phyloP scores from a whole-genome alignment of 2,113 vertebrate genomes.

The Sinocyclocheilus anophthalmus region DNA sequence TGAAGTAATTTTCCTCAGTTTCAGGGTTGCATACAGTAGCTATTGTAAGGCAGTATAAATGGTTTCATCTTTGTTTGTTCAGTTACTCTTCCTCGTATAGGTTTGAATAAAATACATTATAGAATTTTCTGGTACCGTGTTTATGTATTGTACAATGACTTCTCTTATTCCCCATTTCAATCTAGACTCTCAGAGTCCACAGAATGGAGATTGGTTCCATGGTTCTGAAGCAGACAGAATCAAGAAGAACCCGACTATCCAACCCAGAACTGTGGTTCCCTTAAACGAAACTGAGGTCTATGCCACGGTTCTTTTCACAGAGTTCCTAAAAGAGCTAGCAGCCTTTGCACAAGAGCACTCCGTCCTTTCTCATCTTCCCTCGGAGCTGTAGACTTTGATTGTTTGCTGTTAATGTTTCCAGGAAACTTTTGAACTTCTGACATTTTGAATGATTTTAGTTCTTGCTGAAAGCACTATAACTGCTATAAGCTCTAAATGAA shows the following conservation, averaged over 20 bases:
- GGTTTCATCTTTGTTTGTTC: too few species aligned
- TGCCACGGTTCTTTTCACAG: slow-evolving; percentile 89
- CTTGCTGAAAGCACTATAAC: slow-evolving; percentile 4
- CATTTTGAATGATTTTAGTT: background rate
- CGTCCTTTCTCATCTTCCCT: slow-evolving; percentile 83
- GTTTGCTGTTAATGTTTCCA: background rate
- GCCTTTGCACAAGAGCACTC: slow-evolving; percentile 95
- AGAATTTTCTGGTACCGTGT: too few species aligned
- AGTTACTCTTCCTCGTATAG: too few species aligned
- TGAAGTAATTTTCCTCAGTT: too few species aligned
- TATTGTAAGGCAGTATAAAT: too few species aligned
- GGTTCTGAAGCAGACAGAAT: slow-evolving; percentile 68
- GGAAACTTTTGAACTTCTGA: background rate
- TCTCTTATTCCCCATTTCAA: background rate
- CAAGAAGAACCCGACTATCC: slow-evolving; percentile 71
- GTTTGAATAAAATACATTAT: too few species aligned
- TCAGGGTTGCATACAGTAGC: too few species aligned
- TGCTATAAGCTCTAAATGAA: slow-evolving; percentile 36
- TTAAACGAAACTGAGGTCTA: slow-evolving; percentile 83
- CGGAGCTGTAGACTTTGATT: slow-evolving; percentile 75
- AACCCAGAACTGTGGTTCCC: slow-evolving; percentile 76
- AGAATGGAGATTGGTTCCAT: slow-evolving; percentile 62
- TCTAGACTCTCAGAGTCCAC: slow-evolving; percentile 64
- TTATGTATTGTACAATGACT: background rate
- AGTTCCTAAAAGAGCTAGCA: slow-evolving; percentile 97